Base-by-base conservation (phyloP, 2,797 vertebrate genomes). In the Adelosebastes latens region DNA sequence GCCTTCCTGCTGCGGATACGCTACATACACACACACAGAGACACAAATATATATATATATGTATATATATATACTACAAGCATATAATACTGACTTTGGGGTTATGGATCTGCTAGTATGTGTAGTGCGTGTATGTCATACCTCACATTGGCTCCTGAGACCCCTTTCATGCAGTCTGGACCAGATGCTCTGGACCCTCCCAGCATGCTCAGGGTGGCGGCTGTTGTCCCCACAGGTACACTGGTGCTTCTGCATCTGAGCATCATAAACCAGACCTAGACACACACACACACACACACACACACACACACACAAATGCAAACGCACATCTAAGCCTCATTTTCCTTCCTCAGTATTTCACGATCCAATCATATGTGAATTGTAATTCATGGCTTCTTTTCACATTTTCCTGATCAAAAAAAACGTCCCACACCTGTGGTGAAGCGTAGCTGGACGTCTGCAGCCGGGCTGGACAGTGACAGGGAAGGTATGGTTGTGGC, bases 121-220 rank as follows among this genome's bases (percentile, higher is more conserved):
- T 70, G 59, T 55, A 52, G 31, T 65, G 68, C 55, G 36, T 22
- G 4, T 12, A 52, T 20, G 32, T 22, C 72, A 29, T 94, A 99
- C 98, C 97, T 98, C 96, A 64, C 97, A 99, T 81, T 96, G 96
- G 88, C 89, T 93, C 52, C 95, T 94, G 32, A 99, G 96, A 1
- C 97, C 97, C 31, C 96, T 90, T 83, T 98, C 96, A 72, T 96
- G 96, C 84, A 99, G 95, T 25, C 97, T 95, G 58, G 96, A 97
- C 97, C 97, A 99, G 93, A 99, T 97, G 93, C 97, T 97, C 91
- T 97, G 96, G 88, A 98, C 97, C 49, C 97, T 96, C 10, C 96
- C 97, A 0, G 97, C 96, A 1, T 98, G 96, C 88, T 98, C 97
- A 0, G 96, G 96, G 75, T 98, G 97, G 68, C 93, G 94, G 91